Evolutionary conservation across 2,888 invertebrate species (phyloP), one percentile per base, ranked within the genome.

Genomic region (Caenorhabditis panamensis): DNA sequence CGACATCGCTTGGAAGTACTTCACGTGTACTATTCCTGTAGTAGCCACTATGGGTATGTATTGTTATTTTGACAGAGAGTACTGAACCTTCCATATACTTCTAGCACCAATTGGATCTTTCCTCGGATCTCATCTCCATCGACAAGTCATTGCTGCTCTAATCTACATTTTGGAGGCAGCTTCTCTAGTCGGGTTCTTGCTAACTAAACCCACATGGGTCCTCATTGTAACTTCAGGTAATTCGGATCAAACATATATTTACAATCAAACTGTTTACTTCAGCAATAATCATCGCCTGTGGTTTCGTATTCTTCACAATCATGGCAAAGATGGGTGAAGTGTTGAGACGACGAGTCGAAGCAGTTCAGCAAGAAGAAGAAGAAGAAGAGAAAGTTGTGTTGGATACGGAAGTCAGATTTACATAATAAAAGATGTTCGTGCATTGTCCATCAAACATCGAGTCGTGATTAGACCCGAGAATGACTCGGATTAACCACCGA

Each of bases 91-190:
- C n/a, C n/a, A n/a, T n/a, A n/a, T n/a, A n/a, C n/a, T n/a, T n/a
- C n/a, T n/a, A n/a, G n/a, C n/a, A 36, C 89, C 89, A 54, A 62
- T 89, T 18, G 89, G 89, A 49, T 82, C 83, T 26, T 89, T 89
- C 82, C 67, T 87, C 28, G 89, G 89, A 47, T 89, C 89, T 3
- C 89, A 89, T 79, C 85, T 89, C 24, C 89, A 89, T 80, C 79
- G 89, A 41, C 68, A 87, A 86, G 84, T 87, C 26, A 72, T 88
- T 16, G 88, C 88, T 37, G 77, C 61, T 31, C 73, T 87, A 16
- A 79, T 88, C 53, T 88, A 88, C 54, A 79, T 88, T 28, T 77
- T 88, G 9, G 88, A 88, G 61, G 63, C 68, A 9, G 80, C 82
- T 31, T 84, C 88, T 1, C 77, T 88, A 16, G 68, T 87, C 47